Evolutionary conservation across 2,888 invertebrate species (phyloP).

Genomic region (Vannuccia rotundouncinata): DNA sequence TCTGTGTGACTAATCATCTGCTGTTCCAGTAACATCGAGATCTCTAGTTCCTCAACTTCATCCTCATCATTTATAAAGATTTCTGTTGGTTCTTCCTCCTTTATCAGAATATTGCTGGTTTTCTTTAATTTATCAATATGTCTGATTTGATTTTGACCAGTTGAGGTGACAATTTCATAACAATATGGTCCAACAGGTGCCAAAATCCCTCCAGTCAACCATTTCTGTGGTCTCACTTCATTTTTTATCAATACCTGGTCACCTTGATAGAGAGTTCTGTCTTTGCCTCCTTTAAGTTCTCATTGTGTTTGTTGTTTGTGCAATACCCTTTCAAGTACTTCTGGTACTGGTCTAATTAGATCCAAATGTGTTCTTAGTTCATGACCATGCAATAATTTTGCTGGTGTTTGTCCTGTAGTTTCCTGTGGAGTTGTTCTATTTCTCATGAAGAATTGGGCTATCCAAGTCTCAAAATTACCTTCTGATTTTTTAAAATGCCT

Average conservation of each 20-base stretch:
- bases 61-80: not conserved
- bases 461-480: not conserved
- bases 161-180: not conserved
- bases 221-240: slow-evolving; percentile 14
- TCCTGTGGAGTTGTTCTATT: slow-evolving; percentile 2
- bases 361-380: slow-evolving; percentile 27
- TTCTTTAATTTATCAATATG: slow-evolving; percentile 8
- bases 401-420: slow-evolving; percentile 28
- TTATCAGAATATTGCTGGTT: not conserved
- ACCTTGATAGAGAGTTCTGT: not conserved
- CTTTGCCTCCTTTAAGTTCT: not conserved
- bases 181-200: not conserved
- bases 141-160: slow-evolving; percentile 1
- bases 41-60: not conserved
- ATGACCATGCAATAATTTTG: slow-evolving; percentile 14
- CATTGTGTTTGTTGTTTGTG: not conserved
- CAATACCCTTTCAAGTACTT: slow-evolving; percentile 10
- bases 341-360: not conserved
- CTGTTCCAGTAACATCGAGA: not conserved
- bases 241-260: slow-evolving; percentile 9
- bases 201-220: not conserved
- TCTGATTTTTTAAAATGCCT: not conserved
- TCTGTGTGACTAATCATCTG: not conserved
- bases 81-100: not conserved
- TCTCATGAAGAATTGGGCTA: not conserved